Conservation (phyloP, 2,113 vertebrate species). For the Salvelinus sp. region DNA sequence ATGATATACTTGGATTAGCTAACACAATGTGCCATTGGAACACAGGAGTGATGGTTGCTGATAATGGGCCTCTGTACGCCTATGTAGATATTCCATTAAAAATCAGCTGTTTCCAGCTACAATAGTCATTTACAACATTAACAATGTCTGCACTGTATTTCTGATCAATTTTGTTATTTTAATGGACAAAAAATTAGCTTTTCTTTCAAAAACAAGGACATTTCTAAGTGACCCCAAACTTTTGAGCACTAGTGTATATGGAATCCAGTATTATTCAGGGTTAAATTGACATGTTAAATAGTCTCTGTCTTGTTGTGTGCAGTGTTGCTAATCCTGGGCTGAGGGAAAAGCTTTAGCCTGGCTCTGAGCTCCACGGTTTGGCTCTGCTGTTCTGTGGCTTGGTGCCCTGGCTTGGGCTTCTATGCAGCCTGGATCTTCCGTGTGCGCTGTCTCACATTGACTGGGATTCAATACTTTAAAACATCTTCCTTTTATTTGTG, state of each 20-base stretch:
- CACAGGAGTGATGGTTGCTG: no score
- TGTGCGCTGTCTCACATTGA: neutral
- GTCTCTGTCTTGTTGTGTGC: neutral
- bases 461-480: neutral
- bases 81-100: no score
- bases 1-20: no score
- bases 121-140: no score
- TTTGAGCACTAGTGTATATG: neutral
- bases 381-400: neutral
- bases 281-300: neutral
- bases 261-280: neutral
- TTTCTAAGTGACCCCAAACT: no score
- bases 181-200: no score
- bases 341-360: constrained; percentile 1
- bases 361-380: neutral
- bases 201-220: no score
- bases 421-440: neutral
- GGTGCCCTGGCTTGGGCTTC: neutral
- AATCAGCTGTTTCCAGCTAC: no score
- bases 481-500: neutral
- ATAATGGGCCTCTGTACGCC: no score
- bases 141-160: no score
- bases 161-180: no score
- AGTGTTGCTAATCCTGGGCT: neutral
- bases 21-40: no score